Conservation (phyloP, 2,113 vertebrate genomes). For the Mirza zaza region DNA sequence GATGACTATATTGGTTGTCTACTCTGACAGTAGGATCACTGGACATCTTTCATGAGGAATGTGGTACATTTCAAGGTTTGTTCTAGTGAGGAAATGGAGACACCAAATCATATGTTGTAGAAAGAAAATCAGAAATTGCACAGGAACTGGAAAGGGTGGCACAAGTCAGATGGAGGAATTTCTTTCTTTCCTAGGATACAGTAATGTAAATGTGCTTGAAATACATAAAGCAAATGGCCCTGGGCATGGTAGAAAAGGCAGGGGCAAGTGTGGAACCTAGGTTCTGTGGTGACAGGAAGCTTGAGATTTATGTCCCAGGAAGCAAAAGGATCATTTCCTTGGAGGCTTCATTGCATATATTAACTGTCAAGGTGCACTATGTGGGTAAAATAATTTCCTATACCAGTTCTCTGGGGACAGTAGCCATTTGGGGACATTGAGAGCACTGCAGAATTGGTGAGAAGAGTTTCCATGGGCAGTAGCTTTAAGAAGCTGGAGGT, state of each 20-base stretch:
- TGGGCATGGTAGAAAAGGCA: background rate
- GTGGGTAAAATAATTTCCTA: background rate
- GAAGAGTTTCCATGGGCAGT: slow-evolving; percentile 53
- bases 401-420: slow-evolving; percentile 4
- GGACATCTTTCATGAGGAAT: background rate
- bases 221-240: background rate
- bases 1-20: background rate
- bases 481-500: slow-evolving; percentile 45
- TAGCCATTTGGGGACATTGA: slow-evolving; percentile 41
- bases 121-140: background rate
- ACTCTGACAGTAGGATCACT: background rate
- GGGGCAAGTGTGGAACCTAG: background rate
- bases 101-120: background rate
- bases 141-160: background rate
- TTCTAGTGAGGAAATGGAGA: background rate
- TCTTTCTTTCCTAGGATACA: background rate
- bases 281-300: background rate
- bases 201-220: background rate
- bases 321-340: slow-evolving; percentile 12
- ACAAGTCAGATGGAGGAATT: slow-evolving; percentile 6
- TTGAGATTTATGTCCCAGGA: slow-evolving; percentile 16
- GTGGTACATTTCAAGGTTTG: background rate
- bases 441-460: slow-evolving; percentile 58
- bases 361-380: background rate
- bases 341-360: background rate